phyloP scores from a whole-genome alignment of 2,797 vertebrate species.

The Picus viridis region DNA sequence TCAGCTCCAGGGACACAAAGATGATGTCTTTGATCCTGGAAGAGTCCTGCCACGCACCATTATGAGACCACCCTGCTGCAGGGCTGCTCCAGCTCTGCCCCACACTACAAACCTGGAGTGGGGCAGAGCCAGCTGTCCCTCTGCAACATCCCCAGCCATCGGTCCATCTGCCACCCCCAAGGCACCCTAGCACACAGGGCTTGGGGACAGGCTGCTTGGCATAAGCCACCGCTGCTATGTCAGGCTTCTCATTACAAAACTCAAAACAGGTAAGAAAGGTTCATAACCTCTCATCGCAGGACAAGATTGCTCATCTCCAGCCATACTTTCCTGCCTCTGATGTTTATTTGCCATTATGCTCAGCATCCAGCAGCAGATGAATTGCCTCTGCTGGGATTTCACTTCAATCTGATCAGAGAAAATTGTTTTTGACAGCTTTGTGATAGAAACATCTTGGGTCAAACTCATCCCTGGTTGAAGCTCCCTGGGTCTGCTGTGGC shows the following conservation, averaged over 20 bases:
- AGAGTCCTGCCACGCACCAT: not conserved
- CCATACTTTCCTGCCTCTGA: not conserved
- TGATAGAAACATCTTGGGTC: constrained; percentile 5
- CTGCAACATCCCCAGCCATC: not conserved
- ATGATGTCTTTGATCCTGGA: not conserved
- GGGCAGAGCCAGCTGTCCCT: not conserved
- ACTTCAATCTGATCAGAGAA: not conserved
- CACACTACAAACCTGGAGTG: accelerated
- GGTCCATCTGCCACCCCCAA: accelerated
- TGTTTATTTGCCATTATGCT: not conserved
- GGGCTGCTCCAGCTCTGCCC: no score
- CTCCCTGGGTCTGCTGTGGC: not conserved
- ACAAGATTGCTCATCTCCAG: constrained; percentile 23
- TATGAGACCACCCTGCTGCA: accelerated
- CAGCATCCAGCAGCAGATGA: constrained; percentile 18
- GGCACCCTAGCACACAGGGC: no score
- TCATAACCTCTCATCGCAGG: not conserved
- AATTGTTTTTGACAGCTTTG: constrained; percentile 38
- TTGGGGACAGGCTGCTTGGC: accelerated
- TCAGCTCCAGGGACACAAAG: not conserved
- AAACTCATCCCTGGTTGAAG: not conserved
- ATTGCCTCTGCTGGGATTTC: not conserved
- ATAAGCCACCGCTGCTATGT: accelerated
- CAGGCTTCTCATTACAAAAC: not conserved
- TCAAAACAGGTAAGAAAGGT: not conserved